Base-by-base conservation (phyloP, 2,888 invertebrate genomes). In the Anarsia innoxiella region DNA sequence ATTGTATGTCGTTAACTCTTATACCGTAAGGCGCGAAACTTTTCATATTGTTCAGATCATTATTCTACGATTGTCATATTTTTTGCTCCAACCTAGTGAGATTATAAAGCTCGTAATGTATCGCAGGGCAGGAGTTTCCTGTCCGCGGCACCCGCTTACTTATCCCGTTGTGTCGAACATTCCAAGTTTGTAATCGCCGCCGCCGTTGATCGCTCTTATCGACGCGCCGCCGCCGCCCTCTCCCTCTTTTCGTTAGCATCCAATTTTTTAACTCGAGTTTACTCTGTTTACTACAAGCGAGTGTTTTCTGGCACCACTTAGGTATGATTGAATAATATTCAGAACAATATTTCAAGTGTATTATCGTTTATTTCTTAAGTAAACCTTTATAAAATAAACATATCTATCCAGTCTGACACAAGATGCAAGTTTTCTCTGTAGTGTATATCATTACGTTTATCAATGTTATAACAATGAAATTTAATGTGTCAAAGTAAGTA, bases 351-450 rank as follows among this genome's bases (percentile, higher is more conserved):
- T 55, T 58, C 56, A 67, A 73, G 63, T 68, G 56, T 66, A 59
- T 61, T 73, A 65, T 69, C 64, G 59, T 70, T 74, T 80, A 80
- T 77, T 72, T 76, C 69, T 56, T 77, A 80, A 78, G 76, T 70
- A 71, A 80, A 75, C 63, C 67, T 72, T 68, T 76, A 75, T 66
- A 62, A 64, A 66, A 72, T 67, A 76, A 72, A 83, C 79, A 79
- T 80, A 79, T 80, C 74, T 74, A 62, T 72, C 72, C 76, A 76
- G 73, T 76, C 76, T 74, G 78, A 75, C 60, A 66, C 58, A 71
- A 68, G 75, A 78, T 73, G 82, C 83, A 83, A 83, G 84, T 83
- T 84, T 83, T 83, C 83, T 77, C 63, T 83, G 83, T 83, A 83
- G 83, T 82, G 74, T 80, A 80, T 71, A 66, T 69, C 66, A 66